phyloP scores from a whole-genome alignment of 2,113 vertebrate genomes.

The Gymnorhina tibicen region DNA sequence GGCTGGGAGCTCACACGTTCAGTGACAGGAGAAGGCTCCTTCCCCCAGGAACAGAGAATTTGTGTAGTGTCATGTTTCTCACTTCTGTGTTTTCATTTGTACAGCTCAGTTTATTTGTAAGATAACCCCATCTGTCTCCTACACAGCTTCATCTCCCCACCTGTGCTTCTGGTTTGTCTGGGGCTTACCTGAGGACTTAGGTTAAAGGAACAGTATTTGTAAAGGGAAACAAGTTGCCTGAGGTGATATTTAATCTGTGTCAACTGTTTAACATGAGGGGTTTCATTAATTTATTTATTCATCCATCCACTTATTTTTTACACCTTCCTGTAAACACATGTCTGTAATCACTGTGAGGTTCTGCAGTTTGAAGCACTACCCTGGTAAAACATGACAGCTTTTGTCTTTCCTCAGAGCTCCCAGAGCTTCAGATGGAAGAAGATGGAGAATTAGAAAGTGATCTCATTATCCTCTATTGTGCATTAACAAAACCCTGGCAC shows the following conservation, averaged over 20 bases:
- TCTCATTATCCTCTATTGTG: constrained; percentile 50
- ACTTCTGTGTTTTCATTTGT: background rate
- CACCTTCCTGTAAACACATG: background rate
- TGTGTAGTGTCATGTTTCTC: background rate
- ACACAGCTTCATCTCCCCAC: background rate
- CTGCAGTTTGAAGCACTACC: background rate
- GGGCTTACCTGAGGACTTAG: background rate
- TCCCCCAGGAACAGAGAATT: background rate
- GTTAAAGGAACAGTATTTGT: background rate
- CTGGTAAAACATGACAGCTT: constrained; percentile 5
- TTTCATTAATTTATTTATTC: background rate
- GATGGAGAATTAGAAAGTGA: constrained; percentile 39
- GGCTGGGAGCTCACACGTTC: accelerated
- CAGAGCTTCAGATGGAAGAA: constrained; percentile 29
- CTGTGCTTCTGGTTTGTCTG: background rate
- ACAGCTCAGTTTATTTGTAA: background rate
- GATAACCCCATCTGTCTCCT: background rate
- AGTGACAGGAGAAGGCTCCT: background rate
- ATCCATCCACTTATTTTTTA: background rate
- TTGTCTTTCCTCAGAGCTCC: constrained; percentile 11
- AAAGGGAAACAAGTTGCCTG: background rate
- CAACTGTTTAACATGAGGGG: background rate
- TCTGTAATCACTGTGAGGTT: accelerated
- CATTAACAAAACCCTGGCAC: constrained; percentile 50
- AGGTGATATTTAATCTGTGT: background rate